A percentile compares a stretch with the other conserved stretches of the same genome.
These are phyloP conservation scores for Ptyas mucosa DNA, from an alignment of 2,113 vertebrate species.

Conservation along the genomic window DNA sequence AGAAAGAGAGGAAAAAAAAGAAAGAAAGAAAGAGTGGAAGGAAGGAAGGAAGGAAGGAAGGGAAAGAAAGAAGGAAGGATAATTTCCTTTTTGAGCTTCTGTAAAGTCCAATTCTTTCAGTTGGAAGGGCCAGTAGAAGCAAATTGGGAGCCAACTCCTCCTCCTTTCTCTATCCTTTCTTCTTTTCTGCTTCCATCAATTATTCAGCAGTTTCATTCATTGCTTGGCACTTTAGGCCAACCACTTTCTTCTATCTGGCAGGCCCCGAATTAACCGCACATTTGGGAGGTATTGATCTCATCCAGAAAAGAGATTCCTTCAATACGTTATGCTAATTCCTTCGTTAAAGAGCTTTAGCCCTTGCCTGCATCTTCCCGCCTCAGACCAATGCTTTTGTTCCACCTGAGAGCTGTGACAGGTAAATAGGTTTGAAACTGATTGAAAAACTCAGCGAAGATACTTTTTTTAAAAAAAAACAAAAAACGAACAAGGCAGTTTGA, in stretches of 20 bases:
- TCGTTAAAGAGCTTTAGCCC: not conserved
- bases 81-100: not conserved
- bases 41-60: no score
- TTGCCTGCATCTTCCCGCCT: not conserved
- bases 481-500: not conserved
- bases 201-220: not conserved
- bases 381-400: not conserved
- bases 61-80: no score
- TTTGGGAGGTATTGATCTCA: not conserved
- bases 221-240: not conserved
- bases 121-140: not conserved
- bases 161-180: not conserved
- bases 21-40: no score
- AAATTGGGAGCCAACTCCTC: not conserved
- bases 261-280: not conserved
- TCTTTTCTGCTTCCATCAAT: not conserved
- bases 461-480: no score
- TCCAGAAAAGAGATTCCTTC: not conserved
- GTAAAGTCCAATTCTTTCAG: not conserved
- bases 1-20: no score
- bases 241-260: not conserved
- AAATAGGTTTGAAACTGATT: not conserved
- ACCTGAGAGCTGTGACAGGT: not conserved
- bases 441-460: rapidly evolving
- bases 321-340: not conserved